Percentiles rank a stretch among this genome's conserved stretches.
These are phyloP conservation scores for Ceramica pisi DNA, from an alignment of 2,888 invertebrate genomes.

Conservation along the genomic window DNA sequence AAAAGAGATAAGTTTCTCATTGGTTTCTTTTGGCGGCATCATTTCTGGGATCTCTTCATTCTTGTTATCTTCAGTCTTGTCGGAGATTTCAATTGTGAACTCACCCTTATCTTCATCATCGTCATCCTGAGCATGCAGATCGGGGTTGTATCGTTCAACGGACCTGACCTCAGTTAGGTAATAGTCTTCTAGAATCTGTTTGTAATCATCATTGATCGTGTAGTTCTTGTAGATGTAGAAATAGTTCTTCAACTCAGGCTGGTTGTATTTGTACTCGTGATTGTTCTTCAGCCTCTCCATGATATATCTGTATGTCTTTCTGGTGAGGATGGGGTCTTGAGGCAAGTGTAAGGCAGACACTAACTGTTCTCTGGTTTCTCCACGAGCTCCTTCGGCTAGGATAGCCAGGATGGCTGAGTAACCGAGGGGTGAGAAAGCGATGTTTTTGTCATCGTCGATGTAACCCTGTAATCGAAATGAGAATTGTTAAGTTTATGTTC, in stretches of 20 bases:
- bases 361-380: constrained; percentile 91
- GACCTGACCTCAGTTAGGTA: constrained; percentile 92
- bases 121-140: constrained; percentile 76
- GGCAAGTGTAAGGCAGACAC: constrained; percentile 90
- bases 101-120: constrained; percentile 77
- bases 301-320: constrained; percentile 87
- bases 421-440: constrained; percentile 92
- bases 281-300: constrained; percentile 89
- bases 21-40: constrained; percentile 84
- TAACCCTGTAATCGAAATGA: constrained; percentile 83
- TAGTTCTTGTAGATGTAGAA: constrained; percentile 93
- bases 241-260: constrained; percentile 92
- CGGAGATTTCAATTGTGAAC: constrained; percentile 78
- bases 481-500: background rate
- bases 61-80: constrained; percentile 77
- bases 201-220: constrained; percentile 91
- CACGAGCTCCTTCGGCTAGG: constrained; percentile 91
- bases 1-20: constrained; percentile 90
- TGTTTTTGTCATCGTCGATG: constrained; percentile 89
- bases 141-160: constrained; percentile 83
- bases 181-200: constrained; percentile 90
- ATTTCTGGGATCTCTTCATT: constrained; percentile 80
- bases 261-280: constrained; percentile 86
- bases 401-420: constrained; percentile 92
- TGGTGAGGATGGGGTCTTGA: constrained; percentile 83